Conservation (phyloP, 2,888 invertebrate species). For the Gordius sp. region DNA sequence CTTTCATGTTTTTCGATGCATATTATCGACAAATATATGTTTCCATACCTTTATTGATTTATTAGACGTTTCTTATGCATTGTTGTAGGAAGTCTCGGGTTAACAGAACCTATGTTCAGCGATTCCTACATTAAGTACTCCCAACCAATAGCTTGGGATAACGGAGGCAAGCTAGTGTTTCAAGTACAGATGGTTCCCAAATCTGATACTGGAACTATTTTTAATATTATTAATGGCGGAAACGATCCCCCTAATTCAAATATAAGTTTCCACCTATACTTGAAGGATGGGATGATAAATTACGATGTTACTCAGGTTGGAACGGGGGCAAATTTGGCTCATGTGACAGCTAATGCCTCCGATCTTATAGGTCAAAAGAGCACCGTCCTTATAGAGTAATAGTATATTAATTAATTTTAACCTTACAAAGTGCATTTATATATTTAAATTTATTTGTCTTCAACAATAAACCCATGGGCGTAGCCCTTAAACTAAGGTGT, state of each 20-base stretch:
- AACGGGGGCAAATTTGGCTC: background rate
- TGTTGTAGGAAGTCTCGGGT: too few species aligned
- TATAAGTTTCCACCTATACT: background rate
- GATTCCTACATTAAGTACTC: background rate
- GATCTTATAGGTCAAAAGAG: background rate
- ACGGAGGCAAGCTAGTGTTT: background rate
- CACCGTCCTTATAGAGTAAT: background rate
- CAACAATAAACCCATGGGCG: too few species aligned
- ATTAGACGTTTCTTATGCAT: too few species aligned
- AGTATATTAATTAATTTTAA: too few species aligned
- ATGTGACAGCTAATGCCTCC: background rate
- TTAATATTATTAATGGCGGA: constrained; percentile 1
- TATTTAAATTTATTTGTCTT: too few species aligned
- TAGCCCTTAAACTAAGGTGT: too few species aligned
- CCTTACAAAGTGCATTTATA: too few species aligned
- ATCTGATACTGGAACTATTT: background rate
- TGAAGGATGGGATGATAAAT: background rate
- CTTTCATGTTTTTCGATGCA: too few species aligned
- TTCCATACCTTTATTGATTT: too few species aligned
- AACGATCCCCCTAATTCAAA: background rate
- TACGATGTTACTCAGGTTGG: constrained; percentile 8
- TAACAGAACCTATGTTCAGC: too few species aligned
- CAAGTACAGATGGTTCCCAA: background rate
- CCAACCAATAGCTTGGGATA: background rate
- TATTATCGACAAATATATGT: too few species aligned